phyloP scores from a whole-genome alignment of 1,140 invertebrate species.

The Saxidomus purpurata region DNA sequence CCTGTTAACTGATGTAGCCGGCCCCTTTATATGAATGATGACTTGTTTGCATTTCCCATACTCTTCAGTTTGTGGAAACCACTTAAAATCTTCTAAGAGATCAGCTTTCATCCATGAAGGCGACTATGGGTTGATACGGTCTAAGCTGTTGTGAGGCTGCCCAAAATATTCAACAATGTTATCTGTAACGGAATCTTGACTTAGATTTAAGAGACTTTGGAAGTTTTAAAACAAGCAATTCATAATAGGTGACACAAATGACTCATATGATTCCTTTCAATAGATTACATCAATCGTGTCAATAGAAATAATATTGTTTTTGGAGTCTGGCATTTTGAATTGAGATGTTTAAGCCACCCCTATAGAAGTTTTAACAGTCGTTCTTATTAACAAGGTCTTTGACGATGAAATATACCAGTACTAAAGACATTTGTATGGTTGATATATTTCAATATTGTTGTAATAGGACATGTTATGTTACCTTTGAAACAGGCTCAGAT shows the following conservation, averaged over 20 bases:
- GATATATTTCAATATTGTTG: no score
- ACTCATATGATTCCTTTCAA: neutral
- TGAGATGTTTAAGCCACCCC: neutral
- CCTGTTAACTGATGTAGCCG: constrained; percentile 42
- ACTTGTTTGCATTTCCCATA: constrained; percentile 37
- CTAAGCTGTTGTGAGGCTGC: constrained; percentile 40
- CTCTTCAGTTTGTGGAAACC: constrained; percentile 44
- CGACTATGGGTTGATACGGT: constrained; percentile 40
- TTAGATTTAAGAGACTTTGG: constrained; percentile 15
- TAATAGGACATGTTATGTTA: no score
- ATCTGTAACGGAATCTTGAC: constrained; percentile 45
- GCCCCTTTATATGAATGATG: constrained; percentile 17
- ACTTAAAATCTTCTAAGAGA: constrained; percentile 47
- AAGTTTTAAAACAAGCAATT: neutral
- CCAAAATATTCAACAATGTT: constrained; percentile 42
- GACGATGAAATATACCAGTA: no score
- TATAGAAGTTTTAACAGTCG: no score
- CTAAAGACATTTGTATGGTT: no score
- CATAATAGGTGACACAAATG: neutral
- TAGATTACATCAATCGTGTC: neutral
- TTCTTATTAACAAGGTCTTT: no score
- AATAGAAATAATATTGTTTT: constrained; percentile 19
- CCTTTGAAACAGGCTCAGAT: no score
- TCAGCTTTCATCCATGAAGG: constrained; percentile 62
- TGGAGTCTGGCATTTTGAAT: constrained; percentile 17